A percentile compares a stretch with the other conserved stretches of the same genome.
Evolutionary conservation across 2,113 vertebrate genomes (phyloP).

Genomic region (Microcebus ravelobensis): DNA sequence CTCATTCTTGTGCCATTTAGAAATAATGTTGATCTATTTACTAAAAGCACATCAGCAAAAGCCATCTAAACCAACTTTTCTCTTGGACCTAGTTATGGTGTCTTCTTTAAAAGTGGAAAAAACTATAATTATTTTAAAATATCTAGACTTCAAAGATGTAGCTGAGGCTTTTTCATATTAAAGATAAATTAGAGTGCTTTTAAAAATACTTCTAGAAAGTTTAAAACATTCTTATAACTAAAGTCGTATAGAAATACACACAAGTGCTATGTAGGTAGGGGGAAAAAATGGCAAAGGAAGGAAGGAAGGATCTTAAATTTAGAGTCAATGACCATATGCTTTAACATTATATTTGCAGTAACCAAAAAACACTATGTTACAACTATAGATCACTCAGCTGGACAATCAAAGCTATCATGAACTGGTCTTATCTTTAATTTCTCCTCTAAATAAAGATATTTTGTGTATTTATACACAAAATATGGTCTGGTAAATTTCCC

Average conservation of each 20-base stretch:
- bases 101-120: not conserved
- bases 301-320: not conserved
- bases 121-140: constrained; percentile 32
- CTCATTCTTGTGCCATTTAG: not conserved
- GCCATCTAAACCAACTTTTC: not conserved
- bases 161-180: not conserved
- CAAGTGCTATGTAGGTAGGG: not conserved
- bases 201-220: not conserved
- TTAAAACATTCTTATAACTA: not conserved
- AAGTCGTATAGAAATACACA: not conserved
- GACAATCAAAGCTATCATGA: not conserved
- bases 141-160: not conserved
- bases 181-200: not conserved
- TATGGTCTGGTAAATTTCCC: not conserved
- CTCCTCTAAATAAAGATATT: constrained; percentile 5
- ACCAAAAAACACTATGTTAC: not conserved
- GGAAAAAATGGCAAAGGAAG: not conserved
- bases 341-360: not conserved
- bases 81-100: not conserved
- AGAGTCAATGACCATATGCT: not conserved
- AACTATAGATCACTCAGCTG: not conserved
- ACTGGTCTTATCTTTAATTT: not conserved
- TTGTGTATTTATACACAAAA: not conserved
- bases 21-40: constrained; percentile 41
- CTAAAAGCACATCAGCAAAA: not conserved